phyloP scores from a whole-genome alignment of 2,888 invertebrate species.

The Pseudococcus viburni region DNA sequence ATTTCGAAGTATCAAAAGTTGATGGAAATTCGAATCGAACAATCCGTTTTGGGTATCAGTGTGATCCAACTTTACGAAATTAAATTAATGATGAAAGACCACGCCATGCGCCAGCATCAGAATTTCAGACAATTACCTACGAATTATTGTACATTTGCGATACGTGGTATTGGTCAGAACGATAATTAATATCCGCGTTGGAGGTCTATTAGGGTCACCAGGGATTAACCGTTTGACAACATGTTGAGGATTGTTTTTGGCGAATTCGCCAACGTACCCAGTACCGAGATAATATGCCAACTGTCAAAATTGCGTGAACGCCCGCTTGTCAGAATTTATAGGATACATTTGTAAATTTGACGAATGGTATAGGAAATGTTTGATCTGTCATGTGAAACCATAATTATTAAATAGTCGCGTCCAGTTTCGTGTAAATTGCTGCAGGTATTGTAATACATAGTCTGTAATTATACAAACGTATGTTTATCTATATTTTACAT shows the following conservation, averaged over 20 bases:
- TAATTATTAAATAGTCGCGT: constrained; percentile 38
- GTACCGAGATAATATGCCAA: constrained; percentile 17
- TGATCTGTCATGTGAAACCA: constrained; percentile 45
- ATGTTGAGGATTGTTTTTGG: constrained; percentile 19
- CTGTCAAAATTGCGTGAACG: constrained; percentile 46
- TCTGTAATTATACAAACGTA: constrained; percentile 42
- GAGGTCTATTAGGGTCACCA: constrained; percentile 23
- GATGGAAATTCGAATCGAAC: too few relatives aligned
- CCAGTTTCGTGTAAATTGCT: constrained; percentile 49
- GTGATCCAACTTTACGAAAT: too few relatives aligned
- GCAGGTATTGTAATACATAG: constrained; percentile 51
- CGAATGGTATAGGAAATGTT: constrained; percentile 42
- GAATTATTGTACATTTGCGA: not conserved
- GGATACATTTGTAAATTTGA: constrained; percentile 5
- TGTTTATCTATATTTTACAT: not conserved
- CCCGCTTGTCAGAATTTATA: constrained; percentile 29
- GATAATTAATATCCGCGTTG: constrained; percentile 11
- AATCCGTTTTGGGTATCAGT: too few relatives aligned
- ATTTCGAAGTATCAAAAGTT: too few relatives aligned
- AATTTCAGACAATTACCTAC: not conserved
- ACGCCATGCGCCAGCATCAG: not conserved
- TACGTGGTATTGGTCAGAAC: not conserved
- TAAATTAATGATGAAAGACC: too few relatives aligned
- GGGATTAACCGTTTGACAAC: constrained; percentile 30
- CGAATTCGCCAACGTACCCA: not conserved